phyloP scores from a whole-genome alignment of 2,113 vertebrate genomes.

The Murina feae region DNA sequence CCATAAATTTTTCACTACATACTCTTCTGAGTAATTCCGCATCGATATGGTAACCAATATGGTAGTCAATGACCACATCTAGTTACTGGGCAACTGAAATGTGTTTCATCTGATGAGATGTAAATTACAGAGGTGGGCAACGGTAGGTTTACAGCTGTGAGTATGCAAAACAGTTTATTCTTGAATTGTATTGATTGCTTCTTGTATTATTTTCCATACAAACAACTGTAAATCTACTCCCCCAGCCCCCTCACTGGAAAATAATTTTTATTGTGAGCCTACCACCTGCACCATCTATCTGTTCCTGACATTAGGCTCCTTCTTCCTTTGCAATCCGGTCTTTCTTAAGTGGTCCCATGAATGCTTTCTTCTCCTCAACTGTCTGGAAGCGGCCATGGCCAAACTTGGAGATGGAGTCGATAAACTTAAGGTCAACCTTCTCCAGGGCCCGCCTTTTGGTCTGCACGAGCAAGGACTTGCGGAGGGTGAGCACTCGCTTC shows the following conservation, averaged over 20 bases:
- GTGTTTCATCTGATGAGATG: not conserved
- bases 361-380: slow-evolving; percentile 94
- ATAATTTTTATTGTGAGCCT: slow-evolving; percentile 58
- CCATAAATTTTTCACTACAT: not conserved
- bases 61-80: not conserved
- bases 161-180: not conserved
- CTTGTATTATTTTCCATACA: not conserved
- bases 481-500: slow-evolving; percentile 96
- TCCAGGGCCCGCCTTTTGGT: slow-evolving; percentile 92
- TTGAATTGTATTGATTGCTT: not conserved
- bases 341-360: slow-evolving; percentile 99
- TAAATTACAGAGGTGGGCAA: not conserved
- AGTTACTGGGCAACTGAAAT: not conserved
- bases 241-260: slow-evolving; percentile 17
- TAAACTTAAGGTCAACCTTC: slow-evolving; percentile 98
- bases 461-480: slow-evolving; percentile 97
- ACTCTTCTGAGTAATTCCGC: not conserved
- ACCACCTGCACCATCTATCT: not conserved
- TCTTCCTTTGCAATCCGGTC: slow-evolving; percentile 95
- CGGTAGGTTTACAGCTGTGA: not conserved
- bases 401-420: slow-evolving; percentile 98
- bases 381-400: slow-evolving; percentile 99
- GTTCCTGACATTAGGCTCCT: slow-evolving; percentile 78
- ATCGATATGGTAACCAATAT: not conserved
- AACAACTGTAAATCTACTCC: not conserved